These are phyloP conservation scores for Pipistrellus kuhlii DNA, from an alignment of 2,797 vertebrate species.

Conservation along the genomic window DNA sequence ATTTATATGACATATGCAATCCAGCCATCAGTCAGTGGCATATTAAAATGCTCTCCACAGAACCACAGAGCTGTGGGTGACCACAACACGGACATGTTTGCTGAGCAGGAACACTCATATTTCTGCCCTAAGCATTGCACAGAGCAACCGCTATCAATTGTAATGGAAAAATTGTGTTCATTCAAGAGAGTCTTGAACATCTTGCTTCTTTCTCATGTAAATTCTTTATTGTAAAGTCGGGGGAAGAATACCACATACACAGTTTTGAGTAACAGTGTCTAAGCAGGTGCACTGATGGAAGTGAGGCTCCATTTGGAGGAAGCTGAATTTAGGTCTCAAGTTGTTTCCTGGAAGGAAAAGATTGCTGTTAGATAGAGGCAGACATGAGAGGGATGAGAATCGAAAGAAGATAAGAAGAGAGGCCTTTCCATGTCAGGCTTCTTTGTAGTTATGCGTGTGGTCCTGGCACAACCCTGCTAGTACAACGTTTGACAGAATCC, in stretches of 20 bases:
- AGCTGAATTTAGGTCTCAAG: not conserved
- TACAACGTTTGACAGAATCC: not conserved
- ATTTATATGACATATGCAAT: not conserved
- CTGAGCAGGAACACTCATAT: not conserved
- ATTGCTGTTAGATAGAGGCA: not conserved
- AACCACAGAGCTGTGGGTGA: slow-evolving; percentile 38
- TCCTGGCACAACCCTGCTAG: not conserved
- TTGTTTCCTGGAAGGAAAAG: slow-evolving; percentile 41
- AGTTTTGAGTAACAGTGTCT: not conserved
- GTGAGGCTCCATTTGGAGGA: not conserved
- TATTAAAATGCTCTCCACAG: slow-evolving; percentile 39
- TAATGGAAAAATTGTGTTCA: not conserved
- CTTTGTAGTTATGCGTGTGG: not conserved
- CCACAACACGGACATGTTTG: not conserved
- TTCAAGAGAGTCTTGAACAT: not conserved
- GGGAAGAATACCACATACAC: not conserved
- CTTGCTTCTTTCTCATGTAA: not conserved
- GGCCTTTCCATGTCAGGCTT: not conserved
- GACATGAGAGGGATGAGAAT: not conserved
- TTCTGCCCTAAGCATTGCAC: not conserved
- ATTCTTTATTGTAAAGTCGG: not conserved
- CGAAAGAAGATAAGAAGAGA: not conserved
- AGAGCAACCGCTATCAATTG: not conserved
- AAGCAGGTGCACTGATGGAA: not conserved
- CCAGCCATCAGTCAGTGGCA: not conserved